Conservation (phyloP, 1,140 invertebrate species). For the Ruditapes philippinarum region DNA sequence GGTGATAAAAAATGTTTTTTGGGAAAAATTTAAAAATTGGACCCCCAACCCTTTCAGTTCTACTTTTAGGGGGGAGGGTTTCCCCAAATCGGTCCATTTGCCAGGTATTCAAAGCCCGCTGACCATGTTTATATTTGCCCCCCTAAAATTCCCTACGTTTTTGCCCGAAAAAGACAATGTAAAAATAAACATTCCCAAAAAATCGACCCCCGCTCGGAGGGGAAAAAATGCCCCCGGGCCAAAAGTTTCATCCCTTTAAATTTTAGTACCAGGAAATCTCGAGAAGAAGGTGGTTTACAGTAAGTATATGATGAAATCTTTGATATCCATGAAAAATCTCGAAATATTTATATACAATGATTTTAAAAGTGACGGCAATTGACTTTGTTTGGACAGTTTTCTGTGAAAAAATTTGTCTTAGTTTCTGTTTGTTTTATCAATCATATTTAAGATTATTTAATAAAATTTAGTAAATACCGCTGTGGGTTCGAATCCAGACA, state of each 20-base stretch:
- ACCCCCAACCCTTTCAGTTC: too few species aligned
- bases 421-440: background rate
- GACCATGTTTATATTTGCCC: conserved; percentile 37
- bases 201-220: background rate
- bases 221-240: background rate
- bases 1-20: too few species aligned
- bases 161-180: conserved; percentile 17
- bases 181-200: conserved; percentile 37
- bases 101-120: background rate
- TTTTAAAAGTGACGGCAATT: too few species aligned
- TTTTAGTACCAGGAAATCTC: background rate
- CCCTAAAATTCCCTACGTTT: conserved; percentile 23
- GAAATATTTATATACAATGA: background rate
- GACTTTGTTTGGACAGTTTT: too few species aligned
- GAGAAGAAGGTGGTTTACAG: background rate
- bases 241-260: conserved; percentile 11
- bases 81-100: conserved; percentile 45
- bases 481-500: too few species aligned
- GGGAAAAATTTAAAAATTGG: too few species aligned
- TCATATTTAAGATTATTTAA: too few species aligned
- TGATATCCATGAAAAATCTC: background rate
- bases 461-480: too few species aligned
- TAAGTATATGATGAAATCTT: background rate
- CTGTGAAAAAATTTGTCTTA: too few species aligned
- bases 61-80: conserved; percentile 57